A percentile compares a stretch with the other conserved stretches of the same genome.
These are phyloP conservation scores for Shargacucullia verbasci DNA, from an alignment of 2,888 invertebrate genomes.

Conservation along the genomic window DNA sequence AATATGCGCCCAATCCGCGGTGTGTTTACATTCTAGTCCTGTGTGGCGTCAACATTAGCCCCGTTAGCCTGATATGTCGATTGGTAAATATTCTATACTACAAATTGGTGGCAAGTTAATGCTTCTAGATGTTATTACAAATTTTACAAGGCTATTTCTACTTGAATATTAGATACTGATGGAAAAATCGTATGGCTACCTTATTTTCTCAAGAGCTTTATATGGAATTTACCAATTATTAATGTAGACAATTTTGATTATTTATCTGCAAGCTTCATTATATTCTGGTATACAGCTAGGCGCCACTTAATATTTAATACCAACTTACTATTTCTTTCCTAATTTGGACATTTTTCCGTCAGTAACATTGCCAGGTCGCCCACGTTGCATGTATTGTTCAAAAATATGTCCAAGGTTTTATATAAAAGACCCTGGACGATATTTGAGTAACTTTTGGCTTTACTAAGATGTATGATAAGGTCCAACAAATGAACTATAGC, in stretches of 20 bases:
- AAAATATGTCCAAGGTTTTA: slow-evolving; percentile 51
- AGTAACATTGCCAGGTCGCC: slow-evolving; percentile 31
- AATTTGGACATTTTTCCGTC: slow-evolving; percentile 40
- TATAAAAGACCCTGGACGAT: slow-evolving; percentile 43
- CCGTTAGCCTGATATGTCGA: slow-evolving; percentile 61
- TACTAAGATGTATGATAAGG: slow-evolving; percentile 52
- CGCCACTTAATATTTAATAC: slow-evolving; percentile 4
- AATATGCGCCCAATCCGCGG: slow-evolving; percentile 71
- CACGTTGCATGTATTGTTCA: slow-evolving; percentile 47
- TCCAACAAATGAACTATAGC: slow-evolving; percentile 51
- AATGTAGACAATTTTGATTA: not conserved
- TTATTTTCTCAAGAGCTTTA: not conserved
- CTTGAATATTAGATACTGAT: slow-evolving; percentile 7
- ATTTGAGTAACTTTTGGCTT: slow-evolving; percentile 46
- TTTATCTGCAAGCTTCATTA: no score
- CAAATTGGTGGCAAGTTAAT: slow-evolving; percentile 40
- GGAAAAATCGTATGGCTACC: slow-evolving; percentile 3
- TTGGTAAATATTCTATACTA: slow-evolving; percentile 48
- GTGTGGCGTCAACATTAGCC: slow-evolving; percentile 63
- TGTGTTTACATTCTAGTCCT: slow-evolving; percentile 62
- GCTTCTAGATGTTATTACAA: slow-evolving; percentile 24
- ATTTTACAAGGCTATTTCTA: slow-evolving; percentile 33
- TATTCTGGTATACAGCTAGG: not conserved
- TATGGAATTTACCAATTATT: slow-evolving; percentile 23
- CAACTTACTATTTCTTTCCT: slow-evolving; percentile 20